Percentiles rank a stretch among this genome's conserved stretches.
Evolutionary conservation across 2,797 vertebrate species (phyloP).

Genomic region (Syndactyla subalaris): DNA sequence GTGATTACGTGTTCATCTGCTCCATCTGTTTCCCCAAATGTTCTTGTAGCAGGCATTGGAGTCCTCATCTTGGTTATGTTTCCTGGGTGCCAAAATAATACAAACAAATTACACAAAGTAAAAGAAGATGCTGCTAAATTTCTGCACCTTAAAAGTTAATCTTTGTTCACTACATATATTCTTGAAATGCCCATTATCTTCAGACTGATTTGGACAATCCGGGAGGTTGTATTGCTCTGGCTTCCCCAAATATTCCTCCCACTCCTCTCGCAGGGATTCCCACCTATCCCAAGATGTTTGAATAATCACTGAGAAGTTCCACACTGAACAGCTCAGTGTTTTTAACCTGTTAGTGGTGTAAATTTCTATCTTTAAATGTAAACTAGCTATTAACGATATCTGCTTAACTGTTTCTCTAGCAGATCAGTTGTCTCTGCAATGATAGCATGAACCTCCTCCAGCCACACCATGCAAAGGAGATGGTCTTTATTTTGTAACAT

Average conservation of each 20-base stretch:
- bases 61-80: background rate
- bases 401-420: background rate
- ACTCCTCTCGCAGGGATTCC: background rate
- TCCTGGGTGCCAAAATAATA: slow-evolving; percentile 22
- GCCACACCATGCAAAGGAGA: background rate
- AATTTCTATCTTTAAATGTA: background rate
- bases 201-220: background rate
- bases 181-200: background rate
- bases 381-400: background rate
- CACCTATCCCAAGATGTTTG: background rate
- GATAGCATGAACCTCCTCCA: background rate
- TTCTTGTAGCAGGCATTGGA: background rate
- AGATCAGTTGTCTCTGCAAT: background rate
- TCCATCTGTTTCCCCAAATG: slow-evolving; percentile 63
- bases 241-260: background rate
- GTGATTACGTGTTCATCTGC: slow-evolving; percentile 43
- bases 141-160: background rate
- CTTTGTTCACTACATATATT: background rate
- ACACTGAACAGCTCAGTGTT: background rate
- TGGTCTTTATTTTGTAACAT: background rate
- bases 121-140: background rate
- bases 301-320: background rate
- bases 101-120: background rate
- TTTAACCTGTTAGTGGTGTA: background rate
- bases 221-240: background rate